Percentiles rank a stretch among this genome's conserved stretches.
These are phyloP conservation scores for Rhynchophorus ferrugineus DNA, from an alignment of 1,140 invertebrate species.

Conservation along the genomic window DNA sequence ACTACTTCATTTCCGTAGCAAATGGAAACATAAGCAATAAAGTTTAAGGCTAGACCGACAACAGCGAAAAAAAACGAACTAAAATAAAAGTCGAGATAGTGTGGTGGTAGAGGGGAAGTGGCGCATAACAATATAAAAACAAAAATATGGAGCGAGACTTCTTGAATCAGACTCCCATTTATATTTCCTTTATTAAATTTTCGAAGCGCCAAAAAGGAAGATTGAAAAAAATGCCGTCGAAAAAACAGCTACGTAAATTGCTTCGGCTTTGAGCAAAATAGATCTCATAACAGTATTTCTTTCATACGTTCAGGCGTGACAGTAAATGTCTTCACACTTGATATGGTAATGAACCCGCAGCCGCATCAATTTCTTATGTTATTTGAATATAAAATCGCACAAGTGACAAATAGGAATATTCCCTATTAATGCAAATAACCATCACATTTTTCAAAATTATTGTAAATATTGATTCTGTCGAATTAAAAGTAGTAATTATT, in stretches of 20 bases:
- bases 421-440: too few species aligned
- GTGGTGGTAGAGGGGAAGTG: background rate
- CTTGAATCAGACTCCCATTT: slow-evolving; percentile 19
- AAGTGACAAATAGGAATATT: slow-evolving; percentile 10
- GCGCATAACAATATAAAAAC: slow-evolving; percentile 15
- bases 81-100: slow-evolving; percentile 16
- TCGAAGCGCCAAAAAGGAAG: slow-evolving; percentile 15
- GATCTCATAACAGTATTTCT: slow-evolving; percentile 20
- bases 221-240: slow-evolving; percentile 16
- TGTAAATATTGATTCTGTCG: too few species aligned
- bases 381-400: slow-evolving; percentile 8
- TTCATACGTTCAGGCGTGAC: slow-evolving; percentile 3
- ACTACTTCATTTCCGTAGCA: background rate
- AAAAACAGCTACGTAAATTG: slow-evolving; percentile 20
- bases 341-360: slow-evolving; percentile 19
- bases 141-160: slow-evolving; percentile 14
- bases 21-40: background rate
- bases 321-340: slow-evolving; percentile 7
- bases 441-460: too few species aligned
- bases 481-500: too few species aligned
- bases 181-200: slow-evolving; percentile 24
- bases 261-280: slow-evolving; percentile 21
- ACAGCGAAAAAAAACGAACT: background rate
- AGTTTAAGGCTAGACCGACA: background rate
- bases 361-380: slow-evolving; percentile 10